phyloP scores from a whole-genome alignment of 2,888 invertebrate genomes.

The Metacarcinus magister region DNA sequence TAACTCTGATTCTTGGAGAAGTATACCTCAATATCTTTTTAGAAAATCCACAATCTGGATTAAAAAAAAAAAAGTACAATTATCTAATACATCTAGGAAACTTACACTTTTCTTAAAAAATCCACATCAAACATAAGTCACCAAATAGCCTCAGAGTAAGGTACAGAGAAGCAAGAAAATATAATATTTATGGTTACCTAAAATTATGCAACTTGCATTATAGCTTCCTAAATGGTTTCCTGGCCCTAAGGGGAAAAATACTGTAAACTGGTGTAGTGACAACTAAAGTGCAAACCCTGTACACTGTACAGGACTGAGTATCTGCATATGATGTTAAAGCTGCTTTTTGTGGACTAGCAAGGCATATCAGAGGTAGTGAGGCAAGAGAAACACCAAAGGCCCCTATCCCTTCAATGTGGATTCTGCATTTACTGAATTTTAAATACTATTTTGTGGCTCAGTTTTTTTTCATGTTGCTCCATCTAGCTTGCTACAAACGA shows the following conservation, averaged over 20 bases:
- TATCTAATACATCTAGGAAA: conserved; percentile 62
- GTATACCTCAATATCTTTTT: conserved; percentile 61
- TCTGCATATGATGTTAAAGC: conserved; percentile 76
- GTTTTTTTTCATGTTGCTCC: conserved; percentile 59
- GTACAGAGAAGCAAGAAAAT: conserved; percentile 67
- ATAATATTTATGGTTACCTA: conserved; percentile 59
- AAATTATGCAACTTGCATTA: conserved; percentile 60
- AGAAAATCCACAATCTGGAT: conserved; percentile 62
- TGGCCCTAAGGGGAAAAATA: conserved; percentile 67
- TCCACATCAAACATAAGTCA: conserved; percentile 46
- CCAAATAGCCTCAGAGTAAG: conserved; percentile 51
- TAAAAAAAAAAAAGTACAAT: conserved; percentile 45
- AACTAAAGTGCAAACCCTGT: conserved; percentile 65
- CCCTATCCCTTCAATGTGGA: conserved; percentile 70
- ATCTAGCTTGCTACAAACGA: conserved; percentile 71
- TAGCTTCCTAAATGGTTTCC: conserved; percentile 59
- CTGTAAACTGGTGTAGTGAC: conserved; percentile 57
- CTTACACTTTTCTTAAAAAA: conserved; percentile 54
- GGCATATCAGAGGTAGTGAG: conserved; percentile 78
- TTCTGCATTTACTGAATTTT: conserved; percentile 70
- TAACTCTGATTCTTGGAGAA: background rate
- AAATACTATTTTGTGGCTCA: conserved; percentile 71
- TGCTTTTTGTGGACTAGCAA: conserved; percentile 78
- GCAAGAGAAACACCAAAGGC: conserved; percentile 74
- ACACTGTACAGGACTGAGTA: conserved; percentile 60